Base-by-base conservation (phyloP, 2,888 invertebrate species). In the Euclidia mi region DNA sequence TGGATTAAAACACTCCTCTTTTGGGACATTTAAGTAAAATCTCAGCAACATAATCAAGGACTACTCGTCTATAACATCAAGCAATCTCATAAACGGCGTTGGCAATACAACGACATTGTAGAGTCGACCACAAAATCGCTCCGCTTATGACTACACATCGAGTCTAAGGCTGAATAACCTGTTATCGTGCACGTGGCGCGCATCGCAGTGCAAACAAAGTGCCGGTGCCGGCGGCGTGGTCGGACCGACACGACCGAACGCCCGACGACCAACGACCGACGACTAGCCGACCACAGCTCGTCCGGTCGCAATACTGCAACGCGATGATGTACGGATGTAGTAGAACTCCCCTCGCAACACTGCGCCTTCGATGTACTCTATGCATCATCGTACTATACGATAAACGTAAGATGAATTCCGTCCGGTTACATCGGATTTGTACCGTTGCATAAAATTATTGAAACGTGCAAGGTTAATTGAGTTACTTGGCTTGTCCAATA, bases 111-210 rank as follows among this genome's bases (percentile, higher is more conserved):
- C 20, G 6, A 25, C 0, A 7, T 1, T 25, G n/a, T n/a, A n/a
- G 7, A 25, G 6, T 4, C 6, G 0, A 7, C 20, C 4, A 25
- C 20, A 41, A 29, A 47, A 44, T 47, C 71, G 71, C 71, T 64
- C 35, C 44, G 64, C 62, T 56, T 41, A 40, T 61, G 65, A 79
- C 56, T 46, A 44, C 56, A 46, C 31, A 43, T 46, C 35, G 44
- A 48, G 53, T 56, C 65, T 82, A 74, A 81, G 80, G 83, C 84
- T 78, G 84, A 88, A 86, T 83, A 90, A 90, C 90, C 90, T 90
- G 88, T 90, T 90, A 90, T 90, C 87, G 78, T 84, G 76, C 91
- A 91, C 89, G 87, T 89, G 89, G 83, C 61, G 68, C 67, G 69
- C 78, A 79, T 76, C 77, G 66, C 66, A 81, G 67, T 76, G 79